Base-by-base conservation (phyloP, 2,888 invertebrate species). In the Eristalis intricaria region DNA sequence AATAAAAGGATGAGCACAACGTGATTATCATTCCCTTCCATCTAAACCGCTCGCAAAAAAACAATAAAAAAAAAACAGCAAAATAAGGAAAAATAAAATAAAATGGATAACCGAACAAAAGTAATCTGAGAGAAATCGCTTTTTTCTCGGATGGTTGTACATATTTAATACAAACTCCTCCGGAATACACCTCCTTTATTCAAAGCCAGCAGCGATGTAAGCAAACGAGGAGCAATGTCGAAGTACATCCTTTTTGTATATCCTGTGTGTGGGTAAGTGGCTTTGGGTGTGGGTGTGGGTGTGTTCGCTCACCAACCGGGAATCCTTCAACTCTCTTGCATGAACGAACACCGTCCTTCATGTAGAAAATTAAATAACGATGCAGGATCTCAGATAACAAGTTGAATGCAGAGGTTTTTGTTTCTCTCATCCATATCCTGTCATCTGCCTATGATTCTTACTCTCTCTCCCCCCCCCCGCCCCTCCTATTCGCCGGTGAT, bases 311-410 rank as follows among this genome's bases (percentile, higher is more conserved):
- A 26, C 70, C 50, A 74, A 74, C 15, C 73, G 32, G 23, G 43
- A 66, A 61, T 68, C 61, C 76, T 68, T 76, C 75, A 68, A 43
- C 35, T 61, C 29, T 69, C 32, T 15, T 77, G 76, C 76, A 77
- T 77, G 68, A 69, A 11, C 50, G 60, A 77, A 60, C 19, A 43
- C 29, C 29, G 58, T 60, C 68, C 64, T 29, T 77, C 68, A 68
- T 61, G 68, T 68, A 77, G 76, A 77, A 77, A 77, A 68, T 68
- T 23, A 68, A 68, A 61, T 69, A 77, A 68, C 40, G 60, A 60
- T 76, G 66, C 76, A 76, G 60, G 68, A 76, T 76, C 40, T 60
- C 40, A 29, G 76, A 60, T 76, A 60, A 66, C 75, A 58, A 66
- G 19, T 10, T 65, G 13, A 66, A n/a, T 58, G 43, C 75, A 75